phyloP scores from a whole-genome alignment of 2,113 vertebrate genomes.

The Bubalus kerabau region DNA sequence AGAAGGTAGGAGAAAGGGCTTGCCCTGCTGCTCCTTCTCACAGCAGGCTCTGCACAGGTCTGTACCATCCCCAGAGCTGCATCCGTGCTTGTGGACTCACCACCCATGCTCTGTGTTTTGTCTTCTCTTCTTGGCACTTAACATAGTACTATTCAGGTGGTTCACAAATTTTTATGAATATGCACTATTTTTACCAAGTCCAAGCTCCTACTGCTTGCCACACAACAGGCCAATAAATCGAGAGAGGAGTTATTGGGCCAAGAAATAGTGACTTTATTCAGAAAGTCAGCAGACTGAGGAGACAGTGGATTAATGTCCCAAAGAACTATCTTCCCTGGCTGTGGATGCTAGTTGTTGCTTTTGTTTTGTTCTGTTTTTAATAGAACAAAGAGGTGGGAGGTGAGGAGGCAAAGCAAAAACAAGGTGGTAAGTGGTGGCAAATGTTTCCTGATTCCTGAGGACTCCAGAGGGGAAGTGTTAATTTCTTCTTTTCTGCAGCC shows the following conservation, averaged over 20 bases:
- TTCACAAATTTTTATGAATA: background rate
- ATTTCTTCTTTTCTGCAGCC: background rate
- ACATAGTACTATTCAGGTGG: background rate
- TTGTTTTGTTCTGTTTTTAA: background rate
- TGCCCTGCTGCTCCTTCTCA: accelerated
- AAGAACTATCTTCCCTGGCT: background rate
- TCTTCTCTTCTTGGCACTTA: background rate
- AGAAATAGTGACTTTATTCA: background rate
- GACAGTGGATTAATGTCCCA: background rate
- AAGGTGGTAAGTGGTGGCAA: background rate
- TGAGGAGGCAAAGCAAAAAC: background rate
- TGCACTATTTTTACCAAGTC: background rate
- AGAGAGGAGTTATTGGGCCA: background rate
- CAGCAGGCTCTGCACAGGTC: accelerated
- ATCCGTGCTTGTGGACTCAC: background rate
- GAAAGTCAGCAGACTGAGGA: background rate
- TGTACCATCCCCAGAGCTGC: background rate
- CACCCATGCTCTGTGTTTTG: background rate
- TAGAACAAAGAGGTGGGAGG: background rate
- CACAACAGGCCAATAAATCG: background rate
- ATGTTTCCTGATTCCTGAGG: background rate
- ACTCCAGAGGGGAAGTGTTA: background rate
- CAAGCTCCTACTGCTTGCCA: background rate
- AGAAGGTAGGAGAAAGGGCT: background rate
- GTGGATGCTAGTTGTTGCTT: background rate